Evolutionary conservation across 1,140 invertebrate species (phyloP).

Genomic region (Aphis craccivora): DNA sequence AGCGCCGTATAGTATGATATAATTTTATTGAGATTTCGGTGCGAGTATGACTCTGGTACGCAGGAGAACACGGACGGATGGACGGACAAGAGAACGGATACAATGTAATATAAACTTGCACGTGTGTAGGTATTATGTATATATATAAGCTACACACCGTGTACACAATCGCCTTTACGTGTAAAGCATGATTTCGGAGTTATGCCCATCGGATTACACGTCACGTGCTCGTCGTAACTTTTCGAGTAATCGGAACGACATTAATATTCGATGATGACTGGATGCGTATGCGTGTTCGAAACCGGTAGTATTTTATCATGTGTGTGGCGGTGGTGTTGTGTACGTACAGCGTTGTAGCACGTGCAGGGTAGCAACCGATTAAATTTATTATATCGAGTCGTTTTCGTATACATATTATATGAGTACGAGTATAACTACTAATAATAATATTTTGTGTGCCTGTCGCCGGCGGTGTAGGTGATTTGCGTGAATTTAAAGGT

Average conservation of each 20-base stretch:
- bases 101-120: background rate
- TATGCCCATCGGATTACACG: slow-evolving; percentile 14
- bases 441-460: too few species aligned
- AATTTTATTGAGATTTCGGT: slow-evolving; percentile 45
- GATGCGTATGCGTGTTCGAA: background rate
- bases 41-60: background rate
- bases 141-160: background rate
- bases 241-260: slow-evolving; percentile 48
- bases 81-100: slow-evolving; percentile 16
- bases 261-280: slow-evolving; percentile 52
- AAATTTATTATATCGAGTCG: background rate
- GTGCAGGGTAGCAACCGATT: background rate
- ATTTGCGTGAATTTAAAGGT: too few species aligned
- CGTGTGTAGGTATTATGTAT: background rate
- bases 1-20: background rate
- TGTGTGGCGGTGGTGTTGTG: background rate
- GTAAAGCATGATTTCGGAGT: slow-evolving; percentile 34
- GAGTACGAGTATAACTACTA: too few species aligned
- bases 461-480: too few species aligned
- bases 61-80: background rate
- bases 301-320: background rate
- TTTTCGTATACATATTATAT: background rate
- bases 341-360: background rate
- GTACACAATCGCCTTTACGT: slow-evolving; percentile 35
- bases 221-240: slow-evolving; percentile 53